Evolutionary conservation across 1,140 invertebrate species (phyloP).

Genomic region (Anoplolepis gracilipes): DNA sequence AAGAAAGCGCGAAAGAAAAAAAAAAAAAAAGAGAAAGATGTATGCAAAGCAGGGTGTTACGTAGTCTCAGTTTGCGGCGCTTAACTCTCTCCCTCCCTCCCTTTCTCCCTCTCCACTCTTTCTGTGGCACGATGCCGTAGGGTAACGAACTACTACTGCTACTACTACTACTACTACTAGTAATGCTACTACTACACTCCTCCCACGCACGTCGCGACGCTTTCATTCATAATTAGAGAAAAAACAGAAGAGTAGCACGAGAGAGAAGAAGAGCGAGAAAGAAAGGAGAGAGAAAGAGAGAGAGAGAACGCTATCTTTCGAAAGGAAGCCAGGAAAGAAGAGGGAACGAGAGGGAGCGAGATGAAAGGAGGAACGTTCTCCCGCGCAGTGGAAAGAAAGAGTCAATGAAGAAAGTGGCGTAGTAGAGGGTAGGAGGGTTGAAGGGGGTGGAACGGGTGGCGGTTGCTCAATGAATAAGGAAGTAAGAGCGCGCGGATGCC

Average conservation of each 20-base stretch:
- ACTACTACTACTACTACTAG: neutral
- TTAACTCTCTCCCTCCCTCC: conserved; percentile 31
- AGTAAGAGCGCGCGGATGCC: conserved; percentile 76
- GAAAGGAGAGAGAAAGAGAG: conserved; percentile 65
- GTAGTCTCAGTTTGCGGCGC: conserved; percentile 44
- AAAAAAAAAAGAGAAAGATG: conserved; percentile 52
- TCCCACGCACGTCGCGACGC: conserved; percentile 71
- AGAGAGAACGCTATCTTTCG: conserved; percentile 29
- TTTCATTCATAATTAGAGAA: conserved; percentile 87
- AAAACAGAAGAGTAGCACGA: conserved; percentile 70
- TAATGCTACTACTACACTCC: conserved; percentile 23
- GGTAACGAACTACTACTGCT: conserved; percentile 11
- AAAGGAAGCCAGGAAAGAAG: conserved; percentile 52
- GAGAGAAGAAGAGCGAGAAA: conserved; percentile 3
- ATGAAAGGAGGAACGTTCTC: conserved; percentile 75
- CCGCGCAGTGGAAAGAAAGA: conserved; percentile 85
- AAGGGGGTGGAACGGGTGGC: conserved; percentile 70
- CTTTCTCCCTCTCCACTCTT: no score
- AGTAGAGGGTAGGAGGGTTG: conserved; percentile 60
- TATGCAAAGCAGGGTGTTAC: conserved; percentile 45
- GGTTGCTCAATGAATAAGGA: conserved; percentile 85
- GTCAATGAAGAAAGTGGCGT: conserved; percentile 85
- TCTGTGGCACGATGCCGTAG: neutral
- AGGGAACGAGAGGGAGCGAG: conserved; percentile 37
- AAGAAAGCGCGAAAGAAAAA: conserved; percentile 52